Evolutionary conservation across 64 coral and sea anemone genomes (phyloP).

Genomic region (Pachyseris speciosa): DNA sequence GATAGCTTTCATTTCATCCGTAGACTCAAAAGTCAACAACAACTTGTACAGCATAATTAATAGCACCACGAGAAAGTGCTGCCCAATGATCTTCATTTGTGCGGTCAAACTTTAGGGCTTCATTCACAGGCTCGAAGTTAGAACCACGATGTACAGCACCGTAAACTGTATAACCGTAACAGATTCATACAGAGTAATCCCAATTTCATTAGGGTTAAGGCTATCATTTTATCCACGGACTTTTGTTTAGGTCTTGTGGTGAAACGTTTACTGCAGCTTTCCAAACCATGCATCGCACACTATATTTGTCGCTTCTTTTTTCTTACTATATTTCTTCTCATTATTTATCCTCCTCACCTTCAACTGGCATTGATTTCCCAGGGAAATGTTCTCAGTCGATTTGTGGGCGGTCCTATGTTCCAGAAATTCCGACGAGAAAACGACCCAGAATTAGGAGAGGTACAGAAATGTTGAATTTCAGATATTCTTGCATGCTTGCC

Average conservation of each 20-base stretch:
- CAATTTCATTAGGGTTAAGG: neutral
- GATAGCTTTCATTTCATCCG: neutral
- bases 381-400: conserved; percentile 76
- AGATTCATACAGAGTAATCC: no score
- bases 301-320: neutral
- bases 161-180: no score
- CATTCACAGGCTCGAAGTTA: no score
- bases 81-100: no score
- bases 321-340: neutral
- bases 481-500: conserved; percentile 1
- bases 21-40: no score
- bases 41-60: no score
- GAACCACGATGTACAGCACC: neutral
- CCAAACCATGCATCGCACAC: no score
- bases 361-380: conserved; percentile 42
- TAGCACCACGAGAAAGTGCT: no score
- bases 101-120: no score
- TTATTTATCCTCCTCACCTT: conserved; percentile 7
- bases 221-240: neutral
- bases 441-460: conserved; percentile 79
- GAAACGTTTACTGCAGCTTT: no score
- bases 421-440: conserved; percentile 68
- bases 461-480: conserved; percentile 21
- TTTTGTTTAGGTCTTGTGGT: no score
- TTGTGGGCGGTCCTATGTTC: conserved; percentile 79